phyloP scores from a whole-genome alignment of 2,888 invertebrate genomes.

The Plebejus anna region DNA sequence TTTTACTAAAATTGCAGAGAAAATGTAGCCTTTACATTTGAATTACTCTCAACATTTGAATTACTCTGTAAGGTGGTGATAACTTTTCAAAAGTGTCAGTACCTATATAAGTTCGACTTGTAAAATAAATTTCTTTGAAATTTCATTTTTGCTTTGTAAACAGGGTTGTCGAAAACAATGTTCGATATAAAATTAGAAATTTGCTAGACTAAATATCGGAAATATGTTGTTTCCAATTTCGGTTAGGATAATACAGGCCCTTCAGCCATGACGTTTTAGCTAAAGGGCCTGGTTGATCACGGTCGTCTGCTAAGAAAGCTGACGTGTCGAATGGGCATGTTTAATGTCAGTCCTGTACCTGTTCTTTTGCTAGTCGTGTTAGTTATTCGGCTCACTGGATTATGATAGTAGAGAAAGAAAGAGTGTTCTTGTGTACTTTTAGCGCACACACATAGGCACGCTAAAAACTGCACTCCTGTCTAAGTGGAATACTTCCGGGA shows the following conservation, averaged over 20 bases:
- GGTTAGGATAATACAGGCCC: too few species aligned
- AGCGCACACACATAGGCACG: too few species aligned
- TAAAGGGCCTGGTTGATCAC: too few species aligned
- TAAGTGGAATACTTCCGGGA: too few species aligned
- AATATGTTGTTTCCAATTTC: too few species aligned
- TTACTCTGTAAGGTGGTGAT: not conserved
- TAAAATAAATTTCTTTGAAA: constrained; percentile 33
- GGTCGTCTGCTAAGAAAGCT: not conserved
- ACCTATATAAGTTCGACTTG: constrained; percentile 23
- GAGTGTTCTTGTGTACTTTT: too few species aligned
- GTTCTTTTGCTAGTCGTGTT: not conserved
- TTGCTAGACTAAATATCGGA: too few species aligned
- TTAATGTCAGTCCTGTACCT: not conserved
- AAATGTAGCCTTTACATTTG: constrained; percentile 12
- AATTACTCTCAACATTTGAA: constrained; percentile 1
- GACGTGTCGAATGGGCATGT: not conserved
- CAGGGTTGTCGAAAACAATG: constrained; percentile 2
- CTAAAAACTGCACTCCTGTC: too few species aligned
- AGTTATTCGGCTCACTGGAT: not conserved
- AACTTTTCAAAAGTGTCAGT: constrained; percentile 21
- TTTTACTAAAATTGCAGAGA: not conserved
- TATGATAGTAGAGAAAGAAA: not conserved
- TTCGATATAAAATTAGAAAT: too few species aligned
- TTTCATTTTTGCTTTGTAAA: constrained; percentile 34
- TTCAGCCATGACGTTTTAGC: too few species aligned